Percentiles rank a stretch among this genome's conserved stretches.
Evolutionary conservation across 2,113 vertebrate species (phyloP).

Genomic region (Egretta garzetta): DNA sequence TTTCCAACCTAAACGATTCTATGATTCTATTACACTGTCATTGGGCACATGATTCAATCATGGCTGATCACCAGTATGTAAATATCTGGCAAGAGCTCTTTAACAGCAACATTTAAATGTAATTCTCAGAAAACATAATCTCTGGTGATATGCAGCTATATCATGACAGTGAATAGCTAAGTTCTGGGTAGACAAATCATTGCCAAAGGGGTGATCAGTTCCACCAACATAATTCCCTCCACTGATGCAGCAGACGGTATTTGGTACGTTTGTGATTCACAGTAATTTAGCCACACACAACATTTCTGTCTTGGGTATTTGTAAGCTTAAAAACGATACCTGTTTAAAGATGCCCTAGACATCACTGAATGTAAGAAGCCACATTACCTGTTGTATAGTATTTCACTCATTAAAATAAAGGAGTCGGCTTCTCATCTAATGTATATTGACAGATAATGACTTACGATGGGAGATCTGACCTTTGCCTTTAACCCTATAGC

Average conservation of each 20-base stretch:
- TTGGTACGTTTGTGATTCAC: background rate
- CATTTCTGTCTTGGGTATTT: background rate
- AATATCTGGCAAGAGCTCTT: background rate
- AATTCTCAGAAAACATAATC: background rate
- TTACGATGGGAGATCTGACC: background rate
- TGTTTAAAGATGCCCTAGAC: background rate
- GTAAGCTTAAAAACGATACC: background rate
- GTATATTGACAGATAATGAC: background rate
- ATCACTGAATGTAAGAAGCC: background rate
- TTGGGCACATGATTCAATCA: background rate
- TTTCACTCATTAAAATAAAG: background rate
- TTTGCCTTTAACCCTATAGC: background rate
- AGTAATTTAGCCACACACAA: background rate
- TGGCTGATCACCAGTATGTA: background rate
- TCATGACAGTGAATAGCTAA: background rate
- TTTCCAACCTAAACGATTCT: no score
- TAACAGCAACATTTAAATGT: background rate
- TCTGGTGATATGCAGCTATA: background rate
- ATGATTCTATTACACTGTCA: background rate
- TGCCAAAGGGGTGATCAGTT: background rate
- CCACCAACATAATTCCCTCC: background rate
- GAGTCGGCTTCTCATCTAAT: background rate
- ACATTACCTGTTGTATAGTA: background rate
- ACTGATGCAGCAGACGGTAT: background rate
- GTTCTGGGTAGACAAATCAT: background rate